Conservation (phyloP, 2,797 vertebrate genomes). For the Varecia variegata region DNA sequence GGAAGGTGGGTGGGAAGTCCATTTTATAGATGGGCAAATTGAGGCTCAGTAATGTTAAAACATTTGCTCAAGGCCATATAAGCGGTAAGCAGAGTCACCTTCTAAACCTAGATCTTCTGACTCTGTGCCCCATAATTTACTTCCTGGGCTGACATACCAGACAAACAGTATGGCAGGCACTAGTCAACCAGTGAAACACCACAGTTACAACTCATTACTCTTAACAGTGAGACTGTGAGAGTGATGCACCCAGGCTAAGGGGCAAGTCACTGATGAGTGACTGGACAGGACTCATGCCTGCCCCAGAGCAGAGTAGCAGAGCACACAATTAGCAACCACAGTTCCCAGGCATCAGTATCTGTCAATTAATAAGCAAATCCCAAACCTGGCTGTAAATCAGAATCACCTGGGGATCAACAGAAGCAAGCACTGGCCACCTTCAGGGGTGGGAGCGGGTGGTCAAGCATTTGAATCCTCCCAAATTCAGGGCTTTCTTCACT, state of each 20-base stretch:
- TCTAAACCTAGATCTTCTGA: conserved; percentile 19
- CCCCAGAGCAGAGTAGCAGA: neutral
- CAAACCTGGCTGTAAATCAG: neutral
- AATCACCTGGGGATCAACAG: neutral
- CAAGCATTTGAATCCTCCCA: neutral
- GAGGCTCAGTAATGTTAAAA: neutral
- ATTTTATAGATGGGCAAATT: neutral
- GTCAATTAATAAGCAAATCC: neutral
- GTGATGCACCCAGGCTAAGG: neutral
- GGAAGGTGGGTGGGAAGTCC: neutral
- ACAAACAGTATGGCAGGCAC: neutral
- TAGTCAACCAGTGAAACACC: neutral
- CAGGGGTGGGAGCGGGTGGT: too few relatives aligned
- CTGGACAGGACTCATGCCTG: neutral
- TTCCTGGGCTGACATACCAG: neutral
- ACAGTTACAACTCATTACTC: neutral
- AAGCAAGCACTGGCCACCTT: neutral
- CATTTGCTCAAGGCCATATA: neutral
- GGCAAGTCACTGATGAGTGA: neutral
- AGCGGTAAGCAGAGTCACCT: neutral
- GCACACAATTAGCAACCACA: neutral
- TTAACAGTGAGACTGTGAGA: neutral
- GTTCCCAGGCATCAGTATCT: neutral
- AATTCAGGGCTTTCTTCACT: neutral
- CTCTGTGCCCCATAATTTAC: neutral